Conservation (phyloP, 2,797 vertebrate genomes). For the Lepilemur ruficaudatus region DNA sequence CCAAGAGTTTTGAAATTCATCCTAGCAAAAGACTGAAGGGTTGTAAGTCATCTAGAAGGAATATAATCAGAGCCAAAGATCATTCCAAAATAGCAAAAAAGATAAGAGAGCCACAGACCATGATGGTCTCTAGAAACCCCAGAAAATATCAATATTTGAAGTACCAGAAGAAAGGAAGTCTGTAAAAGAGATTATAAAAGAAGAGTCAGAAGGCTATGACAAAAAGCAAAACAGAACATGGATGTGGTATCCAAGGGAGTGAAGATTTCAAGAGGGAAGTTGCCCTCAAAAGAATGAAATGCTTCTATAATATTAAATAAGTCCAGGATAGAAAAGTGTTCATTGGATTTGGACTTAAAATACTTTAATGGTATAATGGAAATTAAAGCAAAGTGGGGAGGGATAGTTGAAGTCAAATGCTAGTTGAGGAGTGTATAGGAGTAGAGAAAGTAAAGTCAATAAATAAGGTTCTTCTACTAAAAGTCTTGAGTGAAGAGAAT, state of each 20-base stretch:
- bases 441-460: neutral
- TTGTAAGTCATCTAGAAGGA: slow-evolving; percentile 1
- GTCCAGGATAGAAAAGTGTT: neutral
- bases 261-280: neutral
- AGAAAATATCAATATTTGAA: neutral
- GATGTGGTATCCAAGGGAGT: neutral
- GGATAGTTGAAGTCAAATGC: neutral
- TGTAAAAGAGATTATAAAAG: neutral
- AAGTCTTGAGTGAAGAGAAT: neutral
- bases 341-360: neutral
- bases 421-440: neutral
- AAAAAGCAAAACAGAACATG: neutral
- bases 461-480: neutral
- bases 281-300: neutral
- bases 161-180: neutral
- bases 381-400: neutral
- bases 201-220: neutral
- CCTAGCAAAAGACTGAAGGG: neutral
- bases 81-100: neutral
- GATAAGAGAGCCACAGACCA: neutral
- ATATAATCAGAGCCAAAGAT: neutral
- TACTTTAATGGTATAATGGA: neutral
- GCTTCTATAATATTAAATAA: neutral
- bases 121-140: neutral
- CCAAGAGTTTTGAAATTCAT: neutral